Base-by-base conservation (phyloP, 1,140 invertebrate genomes). In the Theocolax elegans region DNA sequence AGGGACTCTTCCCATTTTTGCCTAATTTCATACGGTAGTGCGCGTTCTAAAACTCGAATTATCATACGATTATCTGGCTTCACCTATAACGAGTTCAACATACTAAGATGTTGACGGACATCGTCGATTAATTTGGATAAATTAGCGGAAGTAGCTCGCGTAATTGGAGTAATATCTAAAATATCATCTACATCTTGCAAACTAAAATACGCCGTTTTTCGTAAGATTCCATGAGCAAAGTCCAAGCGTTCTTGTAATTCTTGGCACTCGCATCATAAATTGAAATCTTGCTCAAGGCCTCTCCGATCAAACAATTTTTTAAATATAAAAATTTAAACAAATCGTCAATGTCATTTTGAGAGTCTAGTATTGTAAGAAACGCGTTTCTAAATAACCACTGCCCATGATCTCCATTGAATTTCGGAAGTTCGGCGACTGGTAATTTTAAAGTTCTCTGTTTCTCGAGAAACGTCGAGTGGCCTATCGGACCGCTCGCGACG, bases 191-290 rank as follows among this genome's bases (percentile, higher is more conserved):
- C 27, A 62, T 76, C 73, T 35, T 63, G 60, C 0, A 70, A 40
- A 74, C 62, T 12, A 77, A 54, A 19, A 73, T 42, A 38, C 71
- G 68, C 35, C 62, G 59, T 38, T 59, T 49, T 3, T 77, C 74
- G 42, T 77, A 77, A 0, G 68, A 66, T 29, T 73, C 68, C 19
- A 35, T 29, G 2, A 77, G 46, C 7, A 69, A 48, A 12, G 59
- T 42, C 76, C 76, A 77, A 40, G 76, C 74, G 17, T 21, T 60
- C 65, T 67, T 56, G 48, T 75, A 77, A 51, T 75, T 77, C 60
- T 75, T 72, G 8, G 38, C 65, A 40, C 72, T 75, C 1, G 58
- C 19, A 15, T 59, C 46, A 35, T 48, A 75, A 19, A 74, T 15
- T 1, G 63, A 1, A 12, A 77, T 27, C 25, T 75, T 75, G 17